phyloP scores from a whole-genome alignment of 2,797 vertebrate genomes.

The Microctenopoma lineatum region DNA sequence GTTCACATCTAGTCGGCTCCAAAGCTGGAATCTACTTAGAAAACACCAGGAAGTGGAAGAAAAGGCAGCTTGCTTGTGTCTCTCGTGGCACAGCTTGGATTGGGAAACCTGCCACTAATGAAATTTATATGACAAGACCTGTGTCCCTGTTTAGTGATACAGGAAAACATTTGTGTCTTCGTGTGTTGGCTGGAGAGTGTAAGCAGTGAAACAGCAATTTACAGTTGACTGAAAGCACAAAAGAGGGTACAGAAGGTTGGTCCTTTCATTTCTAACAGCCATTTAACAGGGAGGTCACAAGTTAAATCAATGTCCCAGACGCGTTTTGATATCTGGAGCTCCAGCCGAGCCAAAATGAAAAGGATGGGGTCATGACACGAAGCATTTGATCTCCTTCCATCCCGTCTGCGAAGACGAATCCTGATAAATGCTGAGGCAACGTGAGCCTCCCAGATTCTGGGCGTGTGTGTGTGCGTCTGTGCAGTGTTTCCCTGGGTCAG shows the following conservation, averaged over 20 bases:
- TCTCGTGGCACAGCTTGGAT: constrained; percentile 9
- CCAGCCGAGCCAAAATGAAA: constrained; percentile 71
- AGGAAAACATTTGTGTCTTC: background rate
- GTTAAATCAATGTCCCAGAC: constrained; percentile 72
- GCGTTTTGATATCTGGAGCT: constrained; percentile 69
- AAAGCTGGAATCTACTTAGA: constrained; percentile 31
- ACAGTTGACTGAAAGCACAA: constrained; percentile 46
- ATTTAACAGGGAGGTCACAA: constrained; percentile 65
- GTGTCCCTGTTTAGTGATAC: background rate
- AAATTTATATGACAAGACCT: constrained; percentile 19
- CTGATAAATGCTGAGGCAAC: constrained; percentile 63
- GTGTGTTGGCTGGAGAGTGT: constrained; percentile 3
- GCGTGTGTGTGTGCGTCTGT: constrained; percentile 14
- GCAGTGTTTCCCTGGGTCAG: constrained; percentile 54
- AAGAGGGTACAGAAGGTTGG: constrained; percentile 50
- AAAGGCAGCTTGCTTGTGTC: constrained; percentile 14
- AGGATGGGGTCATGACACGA: constrained; percentile 66
- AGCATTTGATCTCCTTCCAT: constrained; percentile 65
- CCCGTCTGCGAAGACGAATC: constrained; percentile 57
- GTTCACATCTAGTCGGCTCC: constrained; percentile 5
- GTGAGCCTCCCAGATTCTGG: constrained; percentile 32
- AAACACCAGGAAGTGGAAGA: background rate
- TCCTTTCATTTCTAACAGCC: constrained; percentile 61
- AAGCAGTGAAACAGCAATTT: constrained; percentile 30
- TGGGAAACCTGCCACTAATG: constrained; percentile 18